Conservation (phyloP, 1,140 invertebrate genomes). For the Leptoteleia sp. region DNA sequence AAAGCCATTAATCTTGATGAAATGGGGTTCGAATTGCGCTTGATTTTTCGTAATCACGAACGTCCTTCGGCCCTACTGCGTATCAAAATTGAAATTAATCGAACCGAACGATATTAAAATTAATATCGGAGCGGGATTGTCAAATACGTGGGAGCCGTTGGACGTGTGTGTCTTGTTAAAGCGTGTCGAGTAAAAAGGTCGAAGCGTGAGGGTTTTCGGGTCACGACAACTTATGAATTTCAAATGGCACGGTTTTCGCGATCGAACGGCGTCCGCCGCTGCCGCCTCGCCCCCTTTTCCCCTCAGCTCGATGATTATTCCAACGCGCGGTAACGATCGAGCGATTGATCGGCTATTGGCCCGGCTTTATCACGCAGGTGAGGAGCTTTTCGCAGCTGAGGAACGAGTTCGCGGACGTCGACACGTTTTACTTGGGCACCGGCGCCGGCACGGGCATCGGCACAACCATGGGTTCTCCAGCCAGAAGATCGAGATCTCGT, state of each 20-base stretch:
- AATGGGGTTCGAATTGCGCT: conserved; percentile 1
- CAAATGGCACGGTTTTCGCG: conserved; percentile 77
- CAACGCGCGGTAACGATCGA: conserved; percentile 18
- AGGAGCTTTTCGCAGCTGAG: conserved; percentile 94
- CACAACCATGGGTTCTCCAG: conserved; percentile 83
- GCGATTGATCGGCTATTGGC: conserved; percentile 8
- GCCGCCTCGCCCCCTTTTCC: conserved; percentile 17
- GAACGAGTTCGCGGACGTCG: conserved; percentile 94
- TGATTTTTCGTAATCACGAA: conserved; percentile 33
- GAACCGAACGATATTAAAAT: conserved; percentile 12
- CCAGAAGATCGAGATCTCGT: conserved; percentile 86
- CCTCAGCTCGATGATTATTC: too few species aligned
- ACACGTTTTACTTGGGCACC: conserved; percentile 92
- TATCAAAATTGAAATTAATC: conserved; percentile 25
- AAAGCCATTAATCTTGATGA: conserved; percentile 27
- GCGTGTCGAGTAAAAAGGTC: conserved; percentile 74
- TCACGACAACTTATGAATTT: conserved; percentile 80
- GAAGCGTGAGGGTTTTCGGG: conserved; percentile 76
- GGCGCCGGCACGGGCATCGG: conserved; percentile 82
- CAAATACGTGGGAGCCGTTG: conserved; percentile 1
- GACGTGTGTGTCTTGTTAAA: conserved; percentile 46
- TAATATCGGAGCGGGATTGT: conserved; percentile 5
- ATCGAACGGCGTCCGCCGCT: conserved; percentile 20
- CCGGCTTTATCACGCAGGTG: conserved; percentile 82
- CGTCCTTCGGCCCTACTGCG: conserved; percentile 24